Conservation (phyloP, 2,797 vertebrate genomes). For the Sebastes taczanowskii region DNA sequence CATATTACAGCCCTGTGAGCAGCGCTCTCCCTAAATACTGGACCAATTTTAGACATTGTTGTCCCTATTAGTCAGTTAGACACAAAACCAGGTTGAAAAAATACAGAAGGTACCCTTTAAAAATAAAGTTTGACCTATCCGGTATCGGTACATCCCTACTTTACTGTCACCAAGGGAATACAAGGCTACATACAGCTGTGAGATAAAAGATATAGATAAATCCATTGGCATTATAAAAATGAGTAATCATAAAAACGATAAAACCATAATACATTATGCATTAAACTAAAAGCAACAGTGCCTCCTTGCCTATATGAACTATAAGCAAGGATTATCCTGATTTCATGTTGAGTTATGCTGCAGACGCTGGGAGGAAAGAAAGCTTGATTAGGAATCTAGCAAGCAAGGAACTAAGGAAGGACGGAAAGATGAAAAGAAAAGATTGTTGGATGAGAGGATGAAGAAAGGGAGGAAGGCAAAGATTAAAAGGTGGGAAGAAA, state of each 20-base stretch:
- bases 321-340: background rate
- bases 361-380: background rate
- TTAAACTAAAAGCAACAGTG: background rate
- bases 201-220: background rate
- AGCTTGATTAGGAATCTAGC: background rate
- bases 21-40: too few species aligned
- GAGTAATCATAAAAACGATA: background rate
- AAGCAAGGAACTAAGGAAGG: background rate
- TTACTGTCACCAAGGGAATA: background rate
- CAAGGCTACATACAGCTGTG: background rate
- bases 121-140: too few species aligned
- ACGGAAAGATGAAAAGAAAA: background rate
- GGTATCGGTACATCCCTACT: too few species aligned
- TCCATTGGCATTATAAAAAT: background rate
- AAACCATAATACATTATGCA: background rate
- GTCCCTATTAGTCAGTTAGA: too few species aligned
- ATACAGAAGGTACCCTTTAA: too few species aligned
- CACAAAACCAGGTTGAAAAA: too few species aligned
- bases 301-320: background rate
- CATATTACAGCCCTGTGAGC: accelerated
- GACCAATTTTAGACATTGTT: too few species aligned
- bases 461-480: background rate
- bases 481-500: background rate
- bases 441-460: background rate
- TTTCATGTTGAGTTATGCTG: background rate